Evolutionary conservation across 2,888 invertebrate genomes (phyloP).

Genomic region (Apotomis betuletana): DNA sequence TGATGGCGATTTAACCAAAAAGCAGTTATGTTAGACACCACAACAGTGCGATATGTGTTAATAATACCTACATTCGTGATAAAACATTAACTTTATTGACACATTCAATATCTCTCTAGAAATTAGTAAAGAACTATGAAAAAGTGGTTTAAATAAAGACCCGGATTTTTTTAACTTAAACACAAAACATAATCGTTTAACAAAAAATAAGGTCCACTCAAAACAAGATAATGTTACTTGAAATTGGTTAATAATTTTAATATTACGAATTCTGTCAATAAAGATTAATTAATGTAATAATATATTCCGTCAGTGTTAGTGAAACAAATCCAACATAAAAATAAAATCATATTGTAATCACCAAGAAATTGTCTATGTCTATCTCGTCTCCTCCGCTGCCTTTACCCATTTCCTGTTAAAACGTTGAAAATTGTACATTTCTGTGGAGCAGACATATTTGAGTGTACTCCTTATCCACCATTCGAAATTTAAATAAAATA

Average conservation of each 20-base stretch:
- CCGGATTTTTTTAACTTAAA: too few species aligned
- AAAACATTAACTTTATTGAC: conserved; percentile 7
- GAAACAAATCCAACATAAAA: conserved; percentile 46
- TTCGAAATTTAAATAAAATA: too few species aligned
- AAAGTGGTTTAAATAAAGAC: too few species aligned
- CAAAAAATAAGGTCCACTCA: too few species aligned
- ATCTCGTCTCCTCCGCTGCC: conserved; percentile 79
- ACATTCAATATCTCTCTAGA: background rate
- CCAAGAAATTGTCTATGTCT: conserved; percentile 82
- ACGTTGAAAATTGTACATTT: conserved; percentile 60
- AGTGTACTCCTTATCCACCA: background rate
- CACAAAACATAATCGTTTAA: too few species aligned
- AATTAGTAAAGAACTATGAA: too few species aligned
- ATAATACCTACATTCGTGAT: background rate
- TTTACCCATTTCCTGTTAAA: conserved; percentile 78
- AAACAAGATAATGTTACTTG: background rate
- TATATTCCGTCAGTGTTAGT: conserved; percentile 23
- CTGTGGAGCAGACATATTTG: conserved; percentile 53
- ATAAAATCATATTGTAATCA: conserved; percentile 62
- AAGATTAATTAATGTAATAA: background rate
- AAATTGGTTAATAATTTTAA: too few species aligned
- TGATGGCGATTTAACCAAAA: too few species aligned
- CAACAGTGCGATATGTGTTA: conserved; percentile 40
- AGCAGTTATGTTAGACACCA: conserved; percentile 47
- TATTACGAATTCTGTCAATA: conserved; percentile 2